These are phyloP conservation scores for Aptenodytes forsteri DNA, from an alignment of 2,113 vertebrate genomes.

Conservation along the genomic window DNA sequence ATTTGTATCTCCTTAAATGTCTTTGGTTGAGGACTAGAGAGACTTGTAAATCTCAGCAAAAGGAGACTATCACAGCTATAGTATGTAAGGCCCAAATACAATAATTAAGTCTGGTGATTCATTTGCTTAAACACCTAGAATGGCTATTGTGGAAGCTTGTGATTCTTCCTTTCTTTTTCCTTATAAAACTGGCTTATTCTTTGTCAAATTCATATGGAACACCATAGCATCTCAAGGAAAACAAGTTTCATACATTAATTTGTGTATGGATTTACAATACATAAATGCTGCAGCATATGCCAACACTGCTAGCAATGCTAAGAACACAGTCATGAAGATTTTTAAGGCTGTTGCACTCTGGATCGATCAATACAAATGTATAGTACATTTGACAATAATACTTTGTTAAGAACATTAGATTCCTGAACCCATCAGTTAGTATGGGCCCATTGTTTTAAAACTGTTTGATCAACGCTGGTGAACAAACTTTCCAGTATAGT, in stretches of 20 bases:
- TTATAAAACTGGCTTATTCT: not conserved
- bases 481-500: not conserved
- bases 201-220: not conserved
- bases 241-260: not conserved
- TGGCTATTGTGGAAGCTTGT: not conserved
- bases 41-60: not conserved
- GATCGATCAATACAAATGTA: not conserved
- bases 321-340: not conserved
- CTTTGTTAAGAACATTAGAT: not conserved
- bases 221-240: slow-evolving; percentile 2
- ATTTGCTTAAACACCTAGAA: not conserved
- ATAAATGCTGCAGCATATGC: not conserved
- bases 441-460: not conserved
- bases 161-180: not conserved
- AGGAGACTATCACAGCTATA: not conserved
- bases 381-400: not conserved
- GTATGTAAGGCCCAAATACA: not conserved
- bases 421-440: not conserved
- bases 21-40: not conserved
- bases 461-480: not conserved
- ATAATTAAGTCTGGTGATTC: not conserved
- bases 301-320: not conserved
- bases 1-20: not conserved
- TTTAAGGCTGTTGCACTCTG: not conserved
- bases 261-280: not conserved